Conservation (phyloP, 2,113 vertebrate species). For the Orycteropus afer region DNA sequence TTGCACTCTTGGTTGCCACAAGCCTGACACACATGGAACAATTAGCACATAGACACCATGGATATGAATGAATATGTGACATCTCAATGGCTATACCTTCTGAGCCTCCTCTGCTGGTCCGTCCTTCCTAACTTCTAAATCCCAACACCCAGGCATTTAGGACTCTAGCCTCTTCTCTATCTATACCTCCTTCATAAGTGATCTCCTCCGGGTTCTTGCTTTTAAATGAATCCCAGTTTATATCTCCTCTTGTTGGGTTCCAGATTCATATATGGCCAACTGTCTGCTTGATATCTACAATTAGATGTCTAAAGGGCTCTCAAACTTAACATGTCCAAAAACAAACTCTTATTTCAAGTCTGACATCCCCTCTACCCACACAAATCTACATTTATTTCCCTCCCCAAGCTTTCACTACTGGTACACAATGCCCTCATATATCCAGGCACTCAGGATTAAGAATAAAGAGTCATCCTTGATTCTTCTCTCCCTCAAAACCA, state of each 20-base stretch:
- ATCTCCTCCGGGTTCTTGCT: not conserved
- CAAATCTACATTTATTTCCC: not conserved
- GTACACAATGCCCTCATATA: not conserved
- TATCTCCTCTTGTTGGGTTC: not conserved
- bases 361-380: not conserved
- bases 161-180: not conserved
- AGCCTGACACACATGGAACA: not conserved
- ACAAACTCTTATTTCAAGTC: not conserved
- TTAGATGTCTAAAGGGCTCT: not conserved
- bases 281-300: not conserved
- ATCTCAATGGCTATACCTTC: not conserved
- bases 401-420: not conserved
- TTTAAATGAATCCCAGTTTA: not conserved
- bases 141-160: not conserved
- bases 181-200: not conserved
- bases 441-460: not conserved
- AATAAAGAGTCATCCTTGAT: not conserved
- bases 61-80: not conserved
- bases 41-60: rapidly evolving
- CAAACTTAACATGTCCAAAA: not conserved
- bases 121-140: not conserved
- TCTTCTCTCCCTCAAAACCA: not conserved
- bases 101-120: not conserved
- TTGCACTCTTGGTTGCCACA: no score
- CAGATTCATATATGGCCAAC: not conserved